Percentiles rank a stretch among this genome's conserved stretches.
Conservation (phyloP, 2,113 vertebrate species). For the Malurus elegans region DNA sequence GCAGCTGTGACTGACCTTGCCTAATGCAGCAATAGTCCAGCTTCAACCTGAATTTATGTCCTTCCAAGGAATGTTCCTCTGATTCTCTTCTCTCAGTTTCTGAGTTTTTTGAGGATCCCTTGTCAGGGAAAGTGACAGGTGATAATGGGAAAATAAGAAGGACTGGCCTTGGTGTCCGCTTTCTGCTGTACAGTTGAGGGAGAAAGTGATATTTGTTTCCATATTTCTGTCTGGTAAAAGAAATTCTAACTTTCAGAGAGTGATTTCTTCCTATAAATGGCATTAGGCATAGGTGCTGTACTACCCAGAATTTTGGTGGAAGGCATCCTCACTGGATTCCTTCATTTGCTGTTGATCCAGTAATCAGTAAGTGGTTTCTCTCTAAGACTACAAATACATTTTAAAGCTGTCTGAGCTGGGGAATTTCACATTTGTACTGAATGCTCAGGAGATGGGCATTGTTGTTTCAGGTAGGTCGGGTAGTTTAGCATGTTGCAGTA, state of each 20-base stretch:
- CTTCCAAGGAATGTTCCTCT: neutral
- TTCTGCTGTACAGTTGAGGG: neutral
- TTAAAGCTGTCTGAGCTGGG: neutral
- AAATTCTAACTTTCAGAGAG: neutral
- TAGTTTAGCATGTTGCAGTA: too few species aligned
- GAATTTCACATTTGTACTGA: neutral
- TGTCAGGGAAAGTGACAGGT: neutral
- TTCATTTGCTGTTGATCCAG: neutral
- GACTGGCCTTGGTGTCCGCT: neutral
- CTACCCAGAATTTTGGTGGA: neutral
- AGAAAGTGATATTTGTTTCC: neutral
- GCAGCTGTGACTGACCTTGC: neutral
- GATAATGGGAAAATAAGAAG: neutral
- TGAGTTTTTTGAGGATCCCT: neutral
- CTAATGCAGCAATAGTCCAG: neutral
- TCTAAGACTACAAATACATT: neutral
- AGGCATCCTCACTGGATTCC: neutral
- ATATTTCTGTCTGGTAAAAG: neutral
- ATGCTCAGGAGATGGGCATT: neutral
- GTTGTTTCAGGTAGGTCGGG: neutral
- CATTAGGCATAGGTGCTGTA: neutral
- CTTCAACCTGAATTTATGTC: neutral
- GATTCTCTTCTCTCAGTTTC: neutral
- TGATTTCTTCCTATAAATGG: rapidly evolving
- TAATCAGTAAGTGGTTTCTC: neutral